These are phyloP conservation scores for Leucoraja ocellata DNA, from an alignment of 2,797 vertebrate species.

Conservation along the genomic window DNA sequence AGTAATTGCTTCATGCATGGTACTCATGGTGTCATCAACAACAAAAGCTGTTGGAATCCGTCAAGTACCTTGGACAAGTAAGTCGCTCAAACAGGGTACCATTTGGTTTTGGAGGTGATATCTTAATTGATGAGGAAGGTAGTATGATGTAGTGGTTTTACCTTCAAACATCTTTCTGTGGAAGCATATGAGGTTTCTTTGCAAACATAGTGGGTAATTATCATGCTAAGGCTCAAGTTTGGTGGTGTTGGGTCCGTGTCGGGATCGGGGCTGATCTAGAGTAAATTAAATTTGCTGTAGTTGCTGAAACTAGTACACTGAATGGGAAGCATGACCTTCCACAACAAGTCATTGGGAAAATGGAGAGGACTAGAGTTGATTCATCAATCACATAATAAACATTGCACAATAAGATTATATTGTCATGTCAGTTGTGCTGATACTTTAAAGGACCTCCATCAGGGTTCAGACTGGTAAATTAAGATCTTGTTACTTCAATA, in stretches of 20 bases:
- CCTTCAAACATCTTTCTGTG: neutral
- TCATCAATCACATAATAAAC: neutral
- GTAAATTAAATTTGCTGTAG: neutral
- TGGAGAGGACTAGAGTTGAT: neutral
- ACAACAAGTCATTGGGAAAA: neutral
- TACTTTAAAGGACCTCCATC: neutral
- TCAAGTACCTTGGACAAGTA: conserved; percentile 71
- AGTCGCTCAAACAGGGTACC: conserved; percentile 50
- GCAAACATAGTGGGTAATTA: neutral
- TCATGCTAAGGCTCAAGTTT: neutral
- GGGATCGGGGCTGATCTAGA: neutral
- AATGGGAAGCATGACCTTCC: neutral
- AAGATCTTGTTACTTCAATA: neutral
- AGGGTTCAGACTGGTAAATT: neutral
- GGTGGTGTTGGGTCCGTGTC: neutral
- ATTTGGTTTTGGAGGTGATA: neutral
- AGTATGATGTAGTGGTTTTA: neutral
- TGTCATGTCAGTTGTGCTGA: neutral
- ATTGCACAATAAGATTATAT: neutral
- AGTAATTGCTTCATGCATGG: conserved; percentile 75
- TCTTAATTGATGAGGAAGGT: neutral
- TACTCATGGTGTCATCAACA: conserved; percentile 72
- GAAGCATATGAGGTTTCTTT: neutral
- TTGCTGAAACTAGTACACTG: neutral
- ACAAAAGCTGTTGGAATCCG: conserved; percentile 73